Base-by-base conservation (phyloP, 2,797 vertebrate genomes). In the Botia kubotai region DNA sequence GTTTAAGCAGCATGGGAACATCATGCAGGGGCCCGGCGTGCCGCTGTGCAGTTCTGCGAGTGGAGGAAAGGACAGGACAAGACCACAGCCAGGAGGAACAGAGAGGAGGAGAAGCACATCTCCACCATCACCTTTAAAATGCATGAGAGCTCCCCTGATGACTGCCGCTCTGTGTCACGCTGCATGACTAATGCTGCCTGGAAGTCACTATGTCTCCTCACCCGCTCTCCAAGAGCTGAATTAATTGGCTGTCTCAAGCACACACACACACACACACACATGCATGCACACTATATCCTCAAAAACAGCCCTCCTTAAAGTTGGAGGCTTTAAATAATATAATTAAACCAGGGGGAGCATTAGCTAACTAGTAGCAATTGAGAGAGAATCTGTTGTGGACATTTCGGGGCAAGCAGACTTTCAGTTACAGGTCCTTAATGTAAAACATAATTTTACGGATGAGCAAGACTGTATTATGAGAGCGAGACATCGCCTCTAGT, bases 231-330 rank as follows among this genome's bases (percentile, higher is more conserved):
- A 74, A 89, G 87, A 91, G 87, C 88, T 89, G 89, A 93, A 93
- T 92, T 93, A 93, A 94, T 93, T 93, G 91, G 91, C 89, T 93
- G 91, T 91, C 92, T 79, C 67, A 75, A 70, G 85, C 77, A 75
- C 83, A 86, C 86, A 88, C 46, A 67, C 70, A 26, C 23, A 26
- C 23, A 26, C 23, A 26, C 23, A 63, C 75, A 79, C 58, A 79
- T 69, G 48, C 62, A 76, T 55, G 43, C 63, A 48, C 39, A 58
- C 36, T 50, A 68, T 21, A 71, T 68, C 23, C 74, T 48, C 52
- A 71, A 81, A 83, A 85, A 71, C 78, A 72, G 79, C 68, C 72
- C 55, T 53, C 29, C 57, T 74, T 60, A 66, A 82, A 86, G 57
- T 74, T 16, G 14, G 62, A 62, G 78, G 67, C 48, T 83, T 83